Evolutionary conservation across 1,140 invertebrate species (phyloP).

Genomic region (Drusus annulatus): DNA sequence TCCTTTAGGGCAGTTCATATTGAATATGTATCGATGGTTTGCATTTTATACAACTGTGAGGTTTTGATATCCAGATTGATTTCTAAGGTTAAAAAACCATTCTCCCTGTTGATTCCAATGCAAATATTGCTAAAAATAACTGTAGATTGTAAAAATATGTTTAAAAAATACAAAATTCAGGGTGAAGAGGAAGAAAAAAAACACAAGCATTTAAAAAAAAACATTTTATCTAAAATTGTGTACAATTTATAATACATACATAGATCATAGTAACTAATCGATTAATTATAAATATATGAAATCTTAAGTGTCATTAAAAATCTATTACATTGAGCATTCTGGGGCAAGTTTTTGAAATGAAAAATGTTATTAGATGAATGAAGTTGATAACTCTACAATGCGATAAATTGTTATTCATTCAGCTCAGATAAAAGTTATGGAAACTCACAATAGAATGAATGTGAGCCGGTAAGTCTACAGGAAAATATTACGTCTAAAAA

Average conservation of each 20-base stretch:
- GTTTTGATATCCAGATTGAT: too few relatives aligned
- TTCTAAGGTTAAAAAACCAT: too few relatives aligned
- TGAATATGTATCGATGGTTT: too few relatives aligned
- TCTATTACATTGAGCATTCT: constrained; percentile 41
- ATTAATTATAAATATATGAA: constrained; percentile 38
- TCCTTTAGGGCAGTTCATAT: too few relatives aligned
- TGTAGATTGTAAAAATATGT: too few relatives aligned
- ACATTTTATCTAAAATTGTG: constrained; percentile 40
- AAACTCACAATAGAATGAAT: background rate
- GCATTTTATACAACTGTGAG: too few relatives aligned
- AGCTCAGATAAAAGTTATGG: background rate
- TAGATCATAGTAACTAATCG: constrained; percentile 32
- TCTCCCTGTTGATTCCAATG: too few relatives aligned
- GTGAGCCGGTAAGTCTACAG: background rate
- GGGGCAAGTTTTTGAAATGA: constrained; percentile 28
- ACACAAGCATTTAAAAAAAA: constrained; percentile 4
- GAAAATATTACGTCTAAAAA: background rate
- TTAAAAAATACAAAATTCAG: too few relatives aligned
- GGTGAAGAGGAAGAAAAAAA: too few relatives aligned
- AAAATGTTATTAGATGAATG: background rate
- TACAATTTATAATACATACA: constrained; percentile 38
- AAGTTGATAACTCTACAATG: background rate
- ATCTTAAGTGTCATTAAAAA: constrained; percentile 29
- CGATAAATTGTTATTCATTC: background rate
- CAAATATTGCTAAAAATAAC: too few relatives aligned